Evolutionary conservation across 1,140 invertebrate species (phyloP).

Genomic region (Drosophila novamexicana): DNA sequence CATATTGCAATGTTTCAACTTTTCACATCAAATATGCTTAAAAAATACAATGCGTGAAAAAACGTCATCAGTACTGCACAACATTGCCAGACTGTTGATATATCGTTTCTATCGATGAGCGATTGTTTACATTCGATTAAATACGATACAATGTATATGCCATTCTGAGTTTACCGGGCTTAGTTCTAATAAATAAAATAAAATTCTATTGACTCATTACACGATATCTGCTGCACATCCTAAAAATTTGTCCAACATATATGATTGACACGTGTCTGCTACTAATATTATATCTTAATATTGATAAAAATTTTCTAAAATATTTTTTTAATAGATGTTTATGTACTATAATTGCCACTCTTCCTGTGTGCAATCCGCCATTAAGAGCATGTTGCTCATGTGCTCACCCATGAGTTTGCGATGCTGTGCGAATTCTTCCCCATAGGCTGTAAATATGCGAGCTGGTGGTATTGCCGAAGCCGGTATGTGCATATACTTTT

Average conservation of each 20-base stretch:
- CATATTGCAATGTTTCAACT: conserved; percentile 71
- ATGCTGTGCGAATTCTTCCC: not conserved
- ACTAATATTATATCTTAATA: not conserved
- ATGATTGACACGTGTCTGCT: not conserved
- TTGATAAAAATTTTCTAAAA: conserved; percentile 23
- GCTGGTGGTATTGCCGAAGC: conserved; percentile 41
- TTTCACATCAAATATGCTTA: conserved; percentile 66
- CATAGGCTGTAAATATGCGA: conserved; percentile 19
- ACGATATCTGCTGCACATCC: not conserved
- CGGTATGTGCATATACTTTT: conserved; percentile 55
- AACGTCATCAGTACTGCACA: conserved; percentile 69
- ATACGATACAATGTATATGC: conserved; percentile 5
- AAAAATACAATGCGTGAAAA: conserved; percentile 71
- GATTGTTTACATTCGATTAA: conserved; percentile 10
- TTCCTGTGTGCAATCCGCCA: conserved; percentile 38
- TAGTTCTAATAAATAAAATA: not conserved
- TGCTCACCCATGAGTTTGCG: conserved; percentile 25
- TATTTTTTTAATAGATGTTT: not conserved
- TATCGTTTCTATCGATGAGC: conserved; percentile 10
- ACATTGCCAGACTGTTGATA: conserved; percentile 36
- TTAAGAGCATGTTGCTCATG: conserved; percentile 41
- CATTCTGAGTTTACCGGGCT: not conserved
- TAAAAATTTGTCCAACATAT: not conserved
- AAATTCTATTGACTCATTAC: conserved; percentile 5
- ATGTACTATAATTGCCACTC: conserved; percentile 52